A percentile compares a stretch with the other conserved stretches of the same genome.
Evolutionary conservation across 1,140 invertebrate genomes (phyloP).

Genomic region (Pachyrhynchus sulphureomaculatus): DNA sequence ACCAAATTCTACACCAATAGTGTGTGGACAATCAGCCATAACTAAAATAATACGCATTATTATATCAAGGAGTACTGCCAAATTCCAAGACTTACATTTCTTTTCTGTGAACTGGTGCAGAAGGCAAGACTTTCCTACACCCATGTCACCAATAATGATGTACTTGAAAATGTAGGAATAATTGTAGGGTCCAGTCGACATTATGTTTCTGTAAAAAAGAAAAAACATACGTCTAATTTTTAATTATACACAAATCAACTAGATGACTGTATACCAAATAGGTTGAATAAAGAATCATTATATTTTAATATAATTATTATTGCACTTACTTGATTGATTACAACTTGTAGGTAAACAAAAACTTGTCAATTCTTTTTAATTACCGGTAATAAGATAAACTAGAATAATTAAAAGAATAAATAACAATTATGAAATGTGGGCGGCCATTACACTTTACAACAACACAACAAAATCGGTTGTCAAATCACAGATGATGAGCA

Average conservation of each 20-base stretch:
- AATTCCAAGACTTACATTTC: conserved; percentile 85
- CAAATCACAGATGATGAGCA: no score
- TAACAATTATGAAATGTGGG: background rate
- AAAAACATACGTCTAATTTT: background rate
- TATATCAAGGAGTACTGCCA: conserved; percentile 1
- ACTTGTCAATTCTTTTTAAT: background rate
- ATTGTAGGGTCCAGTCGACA: conserved; percentile 95
- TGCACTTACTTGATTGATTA: no score
- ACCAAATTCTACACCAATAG: conserved; percentile 98
- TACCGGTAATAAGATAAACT: background rate
- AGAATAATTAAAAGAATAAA: background rate
- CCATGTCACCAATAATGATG: conserved; percentile 98
- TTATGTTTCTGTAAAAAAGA: conserved; percentile 51
- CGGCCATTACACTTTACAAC: background rate
- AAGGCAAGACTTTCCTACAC: conserved; percentile 96
- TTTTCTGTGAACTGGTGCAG: conserved; percentile 99
- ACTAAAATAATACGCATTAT: conserved; percentile 62
- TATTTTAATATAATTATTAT: no score
- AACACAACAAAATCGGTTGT: no score
- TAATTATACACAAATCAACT: background rate
- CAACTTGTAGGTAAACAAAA: background rate
- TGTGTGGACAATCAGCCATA: conserved; percentile 99
- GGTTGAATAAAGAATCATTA: no score
- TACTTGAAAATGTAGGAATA: conserved; percentile 99
- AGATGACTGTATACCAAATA: background rate